These are phyloP conservation scores for Conus canariensis DNA, from an alignment of 2,888 invertebrate species.

Conservation along the genomic window DNA sequence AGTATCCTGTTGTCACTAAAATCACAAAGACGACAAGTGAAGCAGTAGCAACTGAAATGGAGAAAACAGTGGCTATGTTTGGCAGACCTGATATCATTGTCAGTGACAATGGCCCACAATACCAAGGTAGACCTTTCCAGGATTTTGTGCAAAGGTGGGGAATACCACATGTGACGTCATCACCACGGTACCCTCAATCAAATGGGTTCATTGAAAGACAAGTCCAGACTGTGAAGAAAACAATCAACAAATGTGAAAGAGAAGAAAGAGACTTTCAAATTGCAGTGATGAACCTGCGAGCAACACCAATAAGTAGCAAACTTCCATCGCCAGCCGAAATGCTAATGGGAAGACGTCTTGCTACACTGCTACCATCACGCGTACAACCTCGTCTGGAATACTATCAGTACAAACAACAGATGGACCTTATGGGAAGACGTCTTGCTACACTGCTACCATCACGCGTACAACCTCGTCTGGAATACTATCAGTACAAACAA, in stretches of 20 bases:
- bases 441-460: not conserved
- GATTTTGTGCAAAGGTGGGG: not conserved
- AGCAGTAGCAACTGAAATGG: not conserved
- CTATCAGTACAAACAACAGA: not conserved
- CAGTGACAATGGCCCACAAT: conserved; percentile 16
- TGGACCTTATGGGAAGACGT: not conserved
- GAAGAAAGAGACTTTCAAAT: not conserved
- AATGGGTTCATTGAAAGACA: conserved; percentile 12
- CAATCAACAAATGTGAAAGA: not conserved
- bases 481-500: not conserved
- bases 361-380: not conserved
- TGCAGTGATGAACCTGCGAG: not conserved
- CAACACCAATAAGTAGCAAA: not conserved
- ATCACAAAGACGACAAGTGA: not conserved
- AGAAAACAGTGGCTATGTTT: not conserved
- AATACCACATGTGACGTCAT: not conserved
- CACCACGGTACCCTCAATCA: not conserved
- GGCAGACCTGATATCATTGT: not conserved
- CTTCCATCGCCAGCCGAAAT: not conserved
- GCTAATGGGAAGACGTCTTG: not conserved
- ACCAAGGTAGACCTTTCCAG: not conserved
- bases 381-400: not conserved
- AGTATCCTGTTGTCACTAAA: not conserved
- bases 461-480: not conserved
- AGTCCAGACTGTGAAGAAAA: conserved; percentile 8